Base-by-base conservation (phyloP, 2,797 vertebrate species). In the Lagodon rhomboides region DNA sequence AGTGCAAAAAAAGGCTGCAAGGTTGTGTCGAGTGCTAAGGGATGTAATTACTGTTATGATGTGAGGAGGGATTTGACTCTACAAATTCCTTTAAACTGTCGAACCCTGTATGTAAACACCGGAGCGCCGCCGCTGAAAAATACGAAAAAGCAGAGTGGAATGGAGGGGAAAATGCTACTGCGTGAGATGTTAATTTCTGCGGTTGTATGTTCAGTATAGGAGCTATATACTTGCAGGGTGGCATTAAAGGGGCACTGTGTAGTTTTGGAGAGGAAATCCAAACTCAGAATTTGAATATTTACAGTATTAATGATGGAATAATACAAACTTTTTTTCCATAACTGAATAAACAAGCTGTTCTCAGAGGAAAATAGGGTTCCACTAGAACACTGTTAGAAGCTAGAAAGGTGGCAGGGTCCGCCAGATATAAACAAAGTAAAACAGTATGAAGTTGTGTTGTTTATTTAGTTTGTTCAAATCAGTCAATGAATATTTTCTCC, bases 31-130 rank as follows among this genome's bases (percentile, higher is more conserved):
- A 74, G 82, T 86, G 84, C 85, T 86, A 85, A 76, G 81, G 80
- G 82, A 91, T 92, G 91, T 93, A 94, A 95, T 95, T 93, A 92
- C 87, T 78, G 89, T 90, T 89, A 88, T 87, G 86, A 93, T 86
- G 88, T 83, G 87, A 85, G 75, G 76, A 79, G 81, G 90, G 92
- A 94, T 93, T 90, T 89, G 87, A 88, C 85, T 90, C 81, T 62
- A 88, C 91, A 90, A 88, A 92, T 91, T 91, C 80, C 85, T 91
- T 94, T 85, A 88, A 92, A 91, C 82, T 85, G 87, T 87, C 58
- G 70, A 87, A 85, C 80, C 54, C 65, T 89, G 89, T 89, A 81
- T 90, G 91, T 93, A 94, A 94, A 94, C 91, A 92, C 54, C 10
- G 23, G 12, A 1, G 60, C 67, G 68, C 73, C 51, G 72, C 68